phyloP scores from a whole-genome alignment of 2,113 vertebrate genomes.

The Macaca mulatta region DNA sequence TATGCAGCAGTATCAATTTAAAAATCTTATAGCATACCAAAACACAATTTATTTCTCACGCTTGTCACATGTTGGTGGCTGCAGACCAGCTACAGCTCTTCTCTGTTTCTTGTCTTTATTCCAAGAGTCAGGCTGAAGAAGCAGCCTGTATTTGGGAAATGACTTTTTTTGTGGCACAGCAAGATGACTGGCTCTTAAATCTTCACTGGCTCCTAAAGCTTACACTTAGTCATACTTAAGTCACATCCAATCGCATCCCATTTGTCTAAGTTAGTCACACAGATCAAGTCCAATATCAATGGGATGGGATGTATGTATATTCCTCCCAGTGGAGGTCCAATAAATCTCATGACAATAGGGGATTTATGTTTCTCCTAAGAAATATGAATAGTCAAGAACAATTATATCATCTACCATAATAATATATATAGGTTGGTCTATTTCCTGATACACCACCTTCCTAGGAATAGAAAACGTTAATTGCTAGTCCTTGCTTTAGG shows the following conservation, averaged over 20 bases:
- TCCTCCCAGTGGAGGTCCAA: not conserved
- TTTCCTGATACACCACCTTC: not conserved
- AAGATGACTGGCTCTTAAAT: constrained; percentile 16
- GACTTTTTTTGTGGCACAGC: not conserved
- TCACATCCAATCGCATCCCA: not conserved
- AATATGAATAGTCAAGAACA: not conserved
- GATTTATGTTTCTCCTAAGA: not conserved
- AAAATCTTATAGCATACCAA: not conserved
- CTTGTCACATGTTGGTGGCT: not conserved
- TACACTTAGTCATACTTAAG: not conserved
- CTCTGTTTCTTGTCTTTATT: not conserved
- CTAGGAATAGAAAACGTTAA: not conserved
- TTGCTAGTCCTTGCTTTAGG: not conserved
- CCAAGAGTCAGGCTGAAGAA: not conserved
- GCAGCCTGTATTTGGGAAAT: not conserved
- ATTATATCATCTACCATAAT: not conserved
- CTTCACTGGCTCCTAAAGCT: not conserved
- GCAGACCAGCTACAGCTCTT: not conserved
- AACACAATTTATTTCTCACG: not conserved
- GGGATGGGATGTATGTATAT: too few species aligned
- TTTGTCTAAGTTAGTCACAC: not conserved
- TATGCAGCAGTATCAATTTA: not conserved
- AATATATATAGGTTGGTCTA: too few species aligned
- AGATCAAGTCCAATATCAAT: not conserved
- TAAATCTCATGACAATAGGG: not conserved